Conservation (phyloP, 2,113 vertebrate species). For the Podocnemis expansa region DNA sequence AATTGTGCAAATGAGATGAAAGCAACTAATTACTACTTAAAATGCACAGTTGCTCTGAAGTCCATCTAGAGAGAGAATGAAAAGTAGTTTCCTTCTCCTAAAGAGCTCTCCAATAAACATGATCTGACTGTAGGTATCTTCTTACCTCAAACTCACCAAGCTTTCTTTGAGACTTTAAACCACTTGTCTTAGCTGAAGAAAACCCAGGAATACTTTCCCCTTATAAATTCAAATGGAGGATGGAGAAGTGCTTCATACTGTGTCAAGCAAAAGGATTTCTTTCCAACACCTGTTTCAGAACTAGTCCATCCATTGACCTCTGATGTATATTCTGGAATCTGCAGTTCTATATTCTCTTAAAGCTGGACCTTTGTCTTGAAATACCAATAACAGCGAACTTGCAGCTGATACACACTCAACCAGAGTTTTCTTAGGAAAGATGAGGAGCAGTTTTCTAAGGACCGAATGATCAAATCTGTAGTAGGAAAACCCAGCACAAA, state of each 20-base stretch:
- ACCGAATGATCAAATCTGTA: background rate
- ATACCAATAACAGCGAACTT: background rate
- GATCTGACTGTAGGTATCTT: background rate
- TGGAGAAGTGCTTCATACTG: background rate
- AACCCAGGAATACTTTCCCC: background rate
- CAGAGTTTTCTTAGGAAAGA: background rate
- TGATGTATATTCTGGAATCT: background rate
- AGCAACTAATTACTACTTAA: background rate
- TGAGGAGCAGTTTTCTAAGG: background rate
- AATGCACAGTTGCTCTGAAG: background rate
- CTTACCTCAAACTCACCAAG: background rate
- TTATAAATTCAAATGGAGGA: background rate
- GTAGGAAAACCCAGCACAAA: background rate
- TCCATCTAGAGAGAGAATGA: background rate
- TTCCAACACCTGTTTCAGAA: background rate
- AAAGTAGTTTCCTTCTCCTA: background rate
- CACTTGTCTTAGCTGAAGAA: fast-evolving
- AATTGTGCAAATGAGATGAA: background rate
- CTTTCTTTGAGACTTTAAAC: background rate
- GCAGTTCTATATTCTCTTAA: background rate
- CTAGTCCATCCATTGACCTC: background rate
- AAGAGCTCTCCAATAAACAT: background rate
- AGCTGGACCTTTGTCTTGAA: background rate
- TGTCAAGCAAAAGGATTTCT: background rate
- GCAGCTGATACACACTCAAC: background rate